These are phyloP conservation scores for Eupithecia exiguata DNA, from an alignment of 2,888 invertebrate genomes.

Conservation along the genomic window DNA sequence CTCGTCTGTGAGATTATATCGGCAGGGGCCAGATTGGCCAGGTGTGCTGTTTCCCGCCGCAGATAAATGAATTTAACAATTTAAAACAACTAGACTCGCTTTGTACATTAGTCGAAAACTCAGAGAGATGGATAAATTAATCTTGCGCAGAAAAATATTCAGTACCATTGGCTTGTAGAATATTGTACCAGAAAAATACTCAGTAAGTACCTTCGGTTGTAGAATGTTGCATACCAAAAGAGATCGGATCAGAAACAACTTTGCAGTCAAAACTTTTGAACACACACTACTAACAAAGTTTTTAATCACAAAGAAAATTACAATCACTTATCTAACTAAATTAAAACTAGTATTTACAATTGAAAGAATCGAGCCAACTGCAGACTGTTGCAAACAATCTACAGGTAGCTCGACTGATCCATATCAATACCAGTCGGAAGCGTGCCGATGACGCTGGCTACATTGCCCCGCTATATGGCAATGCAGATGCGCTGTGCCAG, in stretches of 20 bases:
- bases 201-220: too few relatives aligned
- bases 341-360: too few relatives aligned
- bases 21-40: constrained; percentile 40
- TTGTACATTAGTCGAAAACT: not conserved
- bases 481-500: too few relatives aligned
- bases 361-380: too few relatives aligned
- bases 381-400: too few relatives aligned
- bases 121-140: not conserved
- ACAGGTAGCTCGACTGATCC: too few relatives aligned
- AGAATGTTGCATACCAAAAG: not conserved
- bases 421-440: too few relatives aligned
- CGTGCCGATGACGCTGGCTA: too few relatives aligned
- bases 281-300: not conserved
- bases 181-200: not conserved
- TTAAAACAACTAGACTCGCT: not conserved
- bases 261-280: not conserved
- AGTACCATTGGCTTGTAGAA: not conserved
- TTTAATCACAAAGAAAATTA: too few relatives aligned
- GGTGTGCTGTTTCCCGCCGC: constrained; percentile 34
- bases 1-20: constrained; percentile 52
- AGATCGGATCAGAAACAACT: not conserved
- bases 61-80: constrained; percentile 20
- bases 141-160: not conserved
- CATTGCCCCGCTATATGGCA: too few relatives aligned
- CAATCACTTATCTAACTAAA: too few relatives aligned